These are phyloP conservation scores for Loris lydekkerianus DNA, from an alignment of 2,797 vertebrate species.

Conservation along the genomic window DNA sequence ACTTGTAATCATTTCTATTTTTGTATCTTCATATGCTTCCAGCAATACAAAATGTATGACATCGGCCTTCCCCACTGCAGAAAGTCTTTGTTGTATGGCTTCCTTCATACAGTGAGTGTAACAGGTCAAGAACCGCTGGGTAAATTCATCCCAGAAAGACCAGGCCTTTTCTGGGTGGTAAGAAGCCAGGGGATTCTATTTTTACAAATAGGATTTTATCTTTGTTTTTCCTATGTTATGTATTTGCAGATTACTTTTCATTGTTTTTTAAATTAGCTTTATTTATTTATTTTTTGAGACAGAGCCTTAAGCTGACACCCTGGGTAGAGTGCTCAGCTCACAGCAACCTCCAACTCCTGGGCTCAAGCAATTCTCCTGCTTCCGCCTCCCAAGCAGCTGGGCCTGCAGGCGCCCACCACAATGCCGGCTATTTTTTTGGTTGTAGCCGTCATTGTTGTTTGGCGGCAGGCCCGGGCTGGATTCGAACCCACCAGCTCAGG, in stretches of 20 bases:
- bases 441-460: no score
- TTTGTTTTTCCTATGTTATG: conserved; percentile 28
- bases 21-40: conserved; percentile 39
- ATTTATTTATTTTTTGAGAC: no score
- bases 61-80: conserved; percentile 30
- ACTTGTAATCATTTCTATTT: conserved; percentile 49
- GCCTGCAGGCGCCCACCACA: no score
- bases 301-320: no score
- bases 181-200: background rate
- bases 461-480: no score
- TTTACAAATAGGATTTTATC: conserved; percentile 62
- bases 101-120: conserved; percentile 55
- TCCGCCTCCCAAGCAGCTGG: no score
- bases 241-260: conserved; percentile 14
- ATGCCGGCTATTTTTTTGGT: no score
- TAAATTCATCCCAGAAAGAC: conserved; percentile 17
- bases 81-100: conserved; percentile 61
- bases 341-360: no score
- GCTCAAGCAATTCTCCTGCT: no score
- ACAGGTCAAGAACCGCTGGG: conserved; percentile 16
- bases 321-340: no score
- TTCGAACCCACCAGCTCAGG: no score
- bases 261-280: background rate
- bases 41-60: conserved; percentile 52
- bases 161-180: conserved; percentile 25